phyloP scores from a whole-genome alignment of 1,140 invertebrate genomes.

The Cardiocondyla obscurior region DNA sequence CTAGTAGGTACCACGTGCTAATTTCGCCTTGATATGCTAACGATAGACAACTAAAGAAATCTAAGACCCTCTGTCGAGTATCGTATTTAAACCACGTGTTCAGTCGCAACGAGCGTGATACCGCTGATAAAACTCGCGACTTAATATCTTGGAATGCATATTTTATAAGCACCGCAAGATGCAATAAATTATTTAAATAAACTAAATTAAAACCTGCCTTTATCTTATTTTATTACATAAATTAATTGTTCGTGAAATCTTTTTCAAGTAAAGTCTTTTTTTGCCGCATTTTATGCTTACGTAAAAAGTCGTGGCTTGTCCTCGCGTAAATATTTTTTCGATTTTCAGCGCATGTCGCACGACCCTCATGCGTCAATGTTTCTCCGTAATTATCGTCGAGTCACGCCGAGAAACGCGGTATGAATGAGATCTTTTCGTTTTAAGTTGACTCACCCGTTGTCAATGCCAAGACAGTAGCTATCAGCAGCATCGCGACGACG shows the following conservation, averaged over 20 bases:
- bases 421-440: constrained; percentile 22
- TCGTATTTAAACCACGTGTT: not conserved
- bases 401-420: not conserved
- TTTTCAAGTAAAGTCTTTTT: too few species aligned
- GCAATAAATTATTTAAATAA: too few species aligned
- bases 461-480: constrained; percentile 59
- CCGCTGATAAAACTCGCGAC: not conserved
- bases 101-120: not conserved
- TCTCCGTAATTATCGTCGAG: constrained; percentile 17
- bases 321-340: not conserved
- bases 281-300: not conserved
- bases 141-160: not conserved
- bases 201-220: not conserved
- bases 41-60: not conserved
- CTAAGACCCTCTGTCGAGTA: not conserved
- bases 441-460: constrained; percentile 65
- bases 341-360: not conserved
- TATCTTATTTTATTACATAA: not conserved
- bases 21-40: not conserved
- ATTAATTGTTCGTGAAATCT: too few species aligned
- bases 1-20: not conserved
- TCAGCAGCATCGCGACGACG: constrained; percentile 55
- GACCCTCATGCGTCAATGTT: constrained; percentile 1
- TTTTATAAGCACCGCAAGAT: not conserved
- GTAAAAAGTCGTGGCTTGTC: constrained; percentile 13